Percentiles rank a stretch among this genome's conserved stretches.
Evolutionary conservation across 2,888 invertebrate genomes (phyloP).

Genomic region (Nemotelus nigrinus): DNA sequence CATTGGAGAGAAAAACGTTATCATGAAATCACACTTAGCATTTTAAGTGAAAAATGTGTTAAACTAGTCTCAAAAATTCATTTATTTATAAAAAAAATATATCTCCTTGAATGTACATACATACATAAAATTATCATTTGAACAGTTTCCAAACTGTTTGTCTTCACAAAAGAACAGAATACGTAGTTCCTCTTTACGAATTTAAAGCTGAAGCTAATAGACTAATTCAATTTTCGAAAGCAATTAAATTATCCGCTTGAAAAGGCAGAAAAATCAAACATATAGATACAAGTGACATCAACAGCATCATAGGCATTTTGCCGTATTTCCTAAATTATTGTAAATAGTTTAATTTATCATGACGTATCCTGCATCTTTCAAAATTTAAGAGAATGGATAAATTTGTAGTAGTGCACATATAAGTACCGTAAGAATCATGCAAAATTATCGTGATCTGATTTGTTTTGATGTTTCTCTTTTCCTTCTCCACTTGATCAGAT

Average conservation of each 20-base stretch:
- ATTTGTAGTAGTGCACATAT: neutral
- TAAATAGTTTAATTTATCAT: neutral
- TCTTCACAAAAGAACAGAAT: too few species aligned
- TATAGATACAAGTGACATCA: too few species aligned
- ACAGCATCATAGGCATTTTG: too few species aligned
- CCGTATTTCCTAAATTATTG: neutral
- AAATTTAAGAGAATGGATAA: too few species aligned
- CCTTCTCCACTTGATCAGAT: neutral
- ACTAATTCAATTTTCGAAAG: too few species aligned
- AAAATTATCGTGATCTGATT: neutral
- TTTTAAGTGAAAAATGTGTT: conserved; percentile 19
- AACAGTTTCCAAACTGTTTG: too few species aligned
- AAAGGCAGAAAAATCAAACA: too few species aligned
- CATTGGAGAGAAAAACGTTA: neutral
- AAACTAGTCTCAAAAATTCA: conserved; percentile 39
- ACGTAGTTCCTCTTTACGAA: conserved; percentile 36
- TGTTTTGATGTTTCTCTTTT: neutral
- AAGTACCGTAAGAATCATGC: neutral
- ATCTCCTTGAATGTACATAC: neutral
- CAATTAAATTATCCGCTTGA: too few species aligned
- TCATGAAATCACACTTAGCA: neutral
- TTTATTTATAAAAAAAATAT: conserved; percentile 21
- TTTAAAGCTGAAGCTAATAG: neutral
- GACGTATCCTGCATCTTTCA: too few species aligned
- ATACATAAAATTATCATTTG: too few species aligned